Percentiles rank a stretch among this genome's conserved stretches.
Conservation (phyloP, 2,113 vertebrate species). For the Brachionichthys hirsutus region DNA sequence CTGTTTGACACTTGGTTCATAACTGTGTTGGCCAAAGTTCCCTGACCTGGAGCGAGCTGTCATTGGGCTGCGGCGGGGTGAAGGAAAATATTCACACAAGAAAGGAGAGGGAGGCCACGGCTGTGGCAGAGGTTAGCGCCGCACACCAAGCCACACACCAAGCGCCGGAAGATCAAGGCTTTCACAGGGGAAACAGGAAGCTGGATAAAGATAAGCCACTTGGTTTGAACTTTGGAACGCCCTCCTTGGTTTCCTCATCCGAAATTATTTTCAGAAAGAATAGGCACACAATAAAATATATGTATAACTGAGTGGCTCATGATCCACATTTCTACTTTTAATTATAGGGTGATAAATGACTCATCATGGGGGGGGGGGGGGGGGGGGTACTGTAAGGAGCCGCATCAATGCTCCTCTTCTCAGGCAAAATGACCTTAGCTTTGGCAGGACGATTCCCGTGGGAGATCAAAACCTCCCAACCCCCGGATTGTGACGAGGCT, state of each 20-base stretch:
- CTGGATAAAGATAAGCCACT: conserved; percentile 45
- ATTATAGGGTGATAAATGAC: too few relatives aligned
- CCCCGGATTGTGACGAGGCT: neutral
- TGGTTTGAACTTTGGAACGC: conserved; percentile 50
- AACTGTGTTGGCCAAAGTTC: conserved; percentile 22
- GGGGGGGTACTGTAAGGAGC: conserved; percentile 12
- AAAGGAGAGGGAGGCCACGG: conserved; percentile 2
- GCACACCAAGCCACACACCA: conserved; percentile 19
- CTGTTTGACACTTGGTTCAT: conserved; percentile 1
- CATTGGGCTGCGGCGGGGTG: conserved; percentile 20
- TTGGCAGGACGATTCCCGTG: conserved; percentile 9
- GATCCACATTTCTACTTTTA: too few relatives aligned
- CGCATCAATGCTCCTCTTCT: conserved; percentile 1
- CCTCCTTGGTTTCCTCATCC: conserved; percentile 27
- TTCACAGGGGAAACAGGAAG: neutral
- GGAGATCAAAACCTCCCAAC: conserved; percentile 17
- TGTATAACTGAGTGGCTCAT: neutral
- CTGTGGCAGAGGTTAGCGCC: conserved; percentile 15
- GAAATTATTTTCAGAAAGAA: conserved; percentile 5
- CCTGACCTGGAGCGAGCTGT: conserved; percentile 26
- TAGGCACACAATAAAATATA: neutral
- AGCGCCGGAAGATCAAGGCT: conserved; percentile 46
- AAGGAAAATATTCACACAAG: conserved; percentile 32
- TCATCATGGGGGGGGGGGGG: conserved; percentile 2
- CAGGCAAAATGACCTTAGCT: conserved; percentile 6